These are phyloP conservation scores for Steinernema feltiae DNA, from an alignment of 1,140 invertebrate genomes.

Conservation along the genomic window DNA sequence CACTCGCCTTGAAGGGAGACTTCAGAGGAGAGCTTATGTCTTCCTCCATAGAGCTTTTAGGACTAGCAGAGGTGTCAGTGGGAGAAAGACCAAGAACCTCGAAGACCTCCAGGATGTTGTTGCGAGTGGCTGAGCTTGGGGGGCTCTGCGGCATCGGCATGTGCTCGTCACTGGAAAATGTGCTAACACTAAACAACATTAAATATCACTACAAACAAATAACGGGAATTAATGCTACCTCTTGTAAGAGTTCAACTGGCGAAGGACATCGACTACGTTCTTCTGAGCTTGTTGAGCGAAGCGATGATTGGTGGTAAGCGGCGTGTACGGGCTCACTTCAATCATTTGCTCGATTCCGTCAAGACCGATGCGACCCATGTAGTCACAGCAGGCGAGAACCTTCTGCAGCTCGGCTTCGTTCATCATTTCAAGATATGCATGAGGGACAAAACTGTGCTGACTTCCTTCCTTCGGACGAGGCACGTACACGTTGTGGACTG, in stretches of 20 bases:
- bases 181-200: neutral
- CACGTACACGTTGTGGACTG: conserved; percentile 7
- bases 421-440: conserved; percentile 1
- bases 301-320: neutral
- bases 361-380: neutral
- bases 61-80: neutral
- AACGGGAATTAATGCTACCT: neutral
- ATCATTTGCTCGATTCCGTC: neutral
- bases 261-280: conserved; percentile 1
- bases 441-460: conserved; percentile 2
- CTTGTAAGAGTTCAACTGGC: neutral
- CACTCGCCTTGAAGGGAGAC: neutral
- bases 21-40: neutral
- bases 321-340: conserved; percentile 6
- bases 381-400: neutral
- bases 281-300: neutral
- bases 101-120: neutral
- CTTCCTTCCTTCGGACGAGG: conserved; percentile 9
- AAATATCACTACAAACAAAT: neutral
- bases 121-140: too few relatives aligned
- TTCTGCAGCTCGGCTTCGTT: conserved; percentile 5
- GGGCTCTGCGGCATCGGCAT: too few relatives aligned
- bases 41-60: neutral
- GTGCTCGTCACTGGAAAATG: too few relatives aligned
- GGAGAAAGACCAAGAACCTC: neutral